Evolutionary conservation across 2,113 vertebrate species (phyloP), one percentile per base, ranked within the genome.

Genomic region (Hylia prasina): DNA sequence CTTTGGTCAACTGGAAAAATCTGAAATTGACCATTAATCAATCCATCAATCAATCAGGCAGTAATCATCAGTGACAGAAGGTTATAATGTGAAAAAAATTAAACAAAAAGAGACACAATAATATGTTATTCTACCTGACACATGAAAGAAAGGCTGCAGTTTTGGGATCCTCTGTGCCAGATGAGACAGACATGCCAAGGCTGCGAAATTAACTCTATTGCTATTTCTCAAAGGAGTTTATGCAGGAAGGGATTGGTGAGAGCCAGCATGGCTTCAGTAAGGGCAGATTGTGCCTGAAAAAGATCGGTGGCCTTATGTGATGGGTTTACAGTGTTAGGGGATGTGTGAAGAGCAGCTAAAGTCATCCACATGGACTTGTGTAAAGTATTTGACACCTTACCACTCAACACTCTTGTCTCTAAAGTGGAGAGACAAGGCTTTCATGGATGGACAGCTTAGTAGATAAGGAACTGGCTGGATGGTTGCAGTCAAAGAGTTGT

Each of bases 1-100:
- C 60, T 58, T 50, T 71, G 18, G 31, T 73, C 68, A 3, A 1
- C 54, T 77, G 22, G 61, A 93, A 91, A 95, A 95, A 94, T 84
- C 64, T 89, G 42, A 87, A 94, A 91, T 79, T 14, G 42, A 83
- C 76, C 39, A 63, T 81, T 93, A 96, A 83, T 95, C 91, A 86
- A 83, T 86, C 76, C 9, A 3, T 95, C 96, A 77, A 69, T 94
- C 94, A 92, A 79, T 92, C 89, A 87, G 31, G 28, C 20, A 89
- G 69, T 87, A 94, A 96, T 91, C 80, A 91, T 40, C 87, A 39
- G 44, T 79, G 94, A 89, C 83, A 71, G 53, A 23, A 89, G 30
- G 44, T 56, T 84, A 87, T 71, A 89, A 92, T 45, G 57, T 56
- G 58, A 87, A 93, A 95, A 84, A 95, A 84, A 87, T 10, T 87